Percentiles rank a stretch among this genome's conserved stretches.
phyloP scores from a whole-genome alignment of 1,140 invertebrate species.

The Formica selysi region DNA sequence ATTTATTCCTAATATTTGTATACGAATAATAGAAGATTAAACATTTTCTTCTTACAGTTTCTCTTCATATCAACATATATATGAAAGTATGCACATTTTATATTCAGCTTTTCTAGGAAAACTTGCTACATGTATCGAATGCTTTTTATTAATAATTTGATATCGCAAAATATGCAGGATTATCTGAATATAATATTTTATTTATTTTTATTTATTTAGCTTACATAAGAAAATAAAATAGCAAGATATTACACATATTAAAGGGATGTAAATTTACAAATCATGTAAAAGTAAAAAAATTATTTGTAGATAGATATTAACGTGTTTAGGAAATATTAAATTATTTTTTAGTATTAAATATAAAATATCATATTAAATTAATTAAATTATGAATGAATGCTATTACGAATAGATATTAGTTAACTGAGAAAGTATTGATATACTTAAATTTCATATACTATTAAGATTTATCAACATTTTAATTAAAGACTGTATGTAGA shows the following conservation, averaged over 20 bases:
- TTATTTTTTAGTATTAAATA: constrained; percentile 29
- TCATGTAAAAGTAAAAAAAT: constrained; percentile 14
- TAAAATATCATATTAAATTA: not conserved
- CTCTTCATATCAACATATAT: not conserved
- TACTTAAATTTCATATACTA: constrained; percentile 36
- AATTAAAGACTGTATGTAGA: constrained; percentile 37
- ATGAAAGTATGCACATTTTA: not conserved
- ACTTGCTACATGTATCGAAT: constrained; percentile 29
- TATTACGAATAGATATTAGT: constrained; percentile 24
- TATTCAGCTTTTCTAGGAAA: not conserved
- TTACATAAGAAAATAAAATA: not conserved
- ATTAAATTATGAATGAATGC: not conserved
- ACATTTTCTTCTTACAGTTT: not conserved
- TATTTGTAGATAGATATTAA: not conserved
- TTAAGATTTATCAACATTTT: constrained; percentile 1
- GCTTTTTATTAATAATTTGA: not conserved
- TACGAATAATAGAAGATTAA: constrained; percentile 18
- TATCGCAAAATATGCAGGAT: not conserved
- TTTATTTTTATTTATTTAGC: constrained; percentile 14
- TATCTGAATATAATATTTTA: constrained; percentile 32
- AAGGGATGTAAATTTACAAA: constrained; percentile 24
- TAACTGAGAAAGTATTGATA: not conserved
- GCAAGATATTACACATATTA: constrained; percentile 3
- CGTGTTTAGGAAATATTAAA: constrained; percentile 4
- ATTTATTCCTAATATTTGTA: constrained; percentile 33